These are phyloP conservation scores for Watsonalla cultraria DNA, from an alignment of 2,888 invertebrate genomes.

Conservation along the genomic window DNA sequence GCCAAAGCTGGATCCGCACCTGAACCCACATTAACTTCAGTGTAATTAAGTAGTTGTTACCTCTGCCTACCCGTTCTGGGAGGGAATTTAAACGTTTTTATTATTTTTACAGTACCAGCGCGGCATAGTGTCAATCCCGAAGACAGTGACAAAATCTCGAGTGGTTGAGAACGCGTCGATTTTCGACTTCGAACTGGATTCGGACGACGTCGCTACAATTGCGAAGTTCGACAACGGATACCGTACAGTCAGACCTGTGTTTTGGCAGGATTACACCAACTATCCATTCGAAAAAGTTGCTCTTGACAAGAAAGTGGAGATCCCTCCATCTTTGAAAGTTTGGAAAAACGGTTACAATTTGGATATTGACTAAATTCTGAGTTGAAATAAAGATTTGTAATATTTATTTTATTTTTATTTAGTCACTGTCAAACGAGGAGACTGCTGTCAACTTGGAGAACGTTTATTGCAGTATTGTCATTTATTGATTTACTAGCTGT, in stretches of 20 bases:
- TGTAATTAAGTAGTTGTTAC: too few species aligned
- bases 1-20: too few species aligned
- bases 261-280: slow-evolving; percentile 37
- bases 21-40: too few species aligned
- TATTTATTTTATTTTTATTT: not conserved
- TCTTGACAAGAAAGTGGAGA: slow-evolving; percentile 11
- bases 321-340: slow-evolving; percentile 23
- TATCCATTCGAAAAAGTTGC: slow-evolving; percentile 42
- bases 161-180: slow-evolving; percentile 50
- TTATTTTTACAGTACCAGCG: slow-evolving; percentile 45
- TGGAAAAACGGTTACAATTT: slow-evolving; percentile 37
- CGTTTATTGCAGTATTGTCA: too few species aligned
- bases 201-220: slow-evolving; percentile 25
- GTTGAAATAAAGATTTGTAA: not conserved
- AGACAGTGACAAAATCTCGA: slow-evolving; percentile 41
- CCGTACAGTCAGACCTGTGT: slow-evolving; percentile 29
- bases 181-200: slow-evolving; percentile 45
- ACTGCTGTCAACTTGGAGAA: too few species aligned
- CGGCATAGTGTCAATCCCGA: slow-evolving; percentile 45
- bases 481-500: too few species aligned
- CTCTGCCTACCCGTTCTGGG: too few species aligned
- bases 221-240: slow-evolving; percentile 40
- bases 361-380: slow-evolving; percentile 16
- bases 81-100: too few species aligned
- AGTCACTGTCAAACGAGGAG: too few species aligned